A percentile compares a stretch with the other conserved stretches of the same genome.
phyloP scores from a whole-genome alignment of 2,113 vertebrate species.

The Pantherophis guttatus region DNA sequence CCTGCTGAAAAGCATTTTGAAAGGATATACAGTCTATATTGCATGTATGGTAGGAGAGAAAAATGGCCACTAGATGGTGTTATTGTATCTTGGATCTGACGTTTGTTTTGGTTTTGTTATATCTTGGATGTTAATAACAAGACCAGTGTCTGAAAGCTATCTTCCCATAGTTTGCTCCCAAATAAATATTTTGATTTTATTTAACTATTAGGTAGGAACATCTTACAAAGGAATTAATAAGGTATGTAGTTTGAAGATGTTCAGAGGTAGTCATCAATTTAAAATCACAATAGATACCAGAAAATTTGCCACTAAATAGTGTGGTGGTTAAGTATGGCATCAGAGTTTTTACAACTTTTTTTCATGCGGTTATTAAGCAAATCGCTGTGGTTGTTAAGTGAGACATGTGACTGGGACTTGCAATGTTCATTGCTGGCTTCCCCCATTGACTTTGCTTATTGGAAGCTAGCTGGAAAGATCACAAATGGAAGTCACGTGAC shows the following conservation, averaged over 20 bases:
- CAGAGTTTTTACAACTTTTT: not conserved
- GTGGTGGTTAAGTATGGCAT: not conserved
- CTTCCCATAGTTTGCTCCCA: not conserved
- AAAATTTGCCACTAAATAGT: not conserved
- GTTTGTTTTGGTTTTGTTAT: not conserved
- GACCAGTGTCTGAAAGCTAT: not conserved
- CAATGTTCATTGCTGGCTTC: not conserved
- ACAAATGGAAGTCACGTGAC: not conserved
- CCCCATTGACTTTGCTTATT: not conserved
- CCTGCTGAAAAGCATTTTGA: not conserved
- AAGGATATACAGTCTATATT: not conserved
- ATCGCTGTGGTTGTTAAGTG: not conserved
- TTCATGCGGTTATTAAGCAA: not conserved
- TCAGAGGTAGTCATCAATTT: not conserved
- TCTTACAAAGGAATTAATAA: not conserved
- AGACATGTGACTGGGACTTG: not conserved
- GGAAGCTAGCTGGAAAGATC: not conserved
- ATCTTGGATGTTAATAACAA: rapidly evolving
- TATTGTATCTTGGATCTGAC: not conserved
- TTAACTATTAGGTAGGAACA: not conserved
- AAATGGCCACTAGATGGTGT: constrained; percentile 52
- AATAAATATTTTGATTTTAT: not conserved
- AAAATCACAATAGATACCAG: not conserved
- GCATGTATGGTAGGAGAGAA: rapidly evolving
- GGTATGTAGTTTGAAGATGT: not conserved